Evolutionary conservation across 2,888 invertebrate genomes (phyloP), one percentile per base, ranked within the genome.

Genomic region (Sarcophaga variegata): DNA sequence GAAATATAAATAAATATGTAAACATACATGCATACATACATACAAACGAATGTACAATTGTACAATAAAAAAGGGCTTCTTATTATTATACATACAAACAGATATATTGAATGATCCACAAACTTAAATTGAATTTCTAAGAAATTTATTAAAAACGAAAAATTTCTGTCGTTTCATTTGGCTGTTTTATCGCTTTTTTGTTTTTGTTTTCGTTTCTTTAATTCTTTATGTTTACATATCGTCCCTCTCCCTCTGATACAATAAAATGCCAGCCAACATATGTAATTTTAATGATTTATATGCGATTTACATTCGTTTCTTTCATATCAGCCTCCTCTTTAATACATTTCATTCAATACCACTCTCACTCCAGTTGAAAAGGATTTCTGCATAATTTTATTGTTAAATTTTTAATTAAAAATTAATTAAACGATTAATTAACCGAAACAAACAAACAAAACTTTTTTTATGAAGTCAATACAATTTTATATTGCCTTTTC

Each of bases 111-210:
- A 86, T 86, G 86, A 86, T 86, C 83, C 80, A 77, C 76, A 47
- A 86, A 83, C 74, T 81, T 83, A 86, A 86, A 86, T 86, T 86
- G 86, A 86, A 86, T 86, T 86, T 86, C 86, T 86, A 76, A 86
- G 83, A 86, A 86, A 67, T 83, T 67, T 22, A 77, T 71, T 69
- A 75, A 81, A 63, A 37, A 37, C 37, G 37, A 37, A 75, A 45
- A 49, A 74, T 81, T 54, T 69, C 14, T 59, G 59, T 60, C n/a
- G 5, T 37, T 17, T 27, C 59, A 60, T 54, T 54, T 54, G 14
- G 14, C 54, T 54, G 11, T 14, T 54, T 14, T 37, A 37, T 37
- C 8, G 37, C 37, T 37, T 54, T 54, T 54, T 12, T 12, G 0
- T 3, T 14, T 54, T 12, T 12, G 0, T 12, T 14, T 54, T 4